phyloP scores from a whole-genome alignment of 2,888 invertebrate genomes.

The Pocota personata region DNA sequence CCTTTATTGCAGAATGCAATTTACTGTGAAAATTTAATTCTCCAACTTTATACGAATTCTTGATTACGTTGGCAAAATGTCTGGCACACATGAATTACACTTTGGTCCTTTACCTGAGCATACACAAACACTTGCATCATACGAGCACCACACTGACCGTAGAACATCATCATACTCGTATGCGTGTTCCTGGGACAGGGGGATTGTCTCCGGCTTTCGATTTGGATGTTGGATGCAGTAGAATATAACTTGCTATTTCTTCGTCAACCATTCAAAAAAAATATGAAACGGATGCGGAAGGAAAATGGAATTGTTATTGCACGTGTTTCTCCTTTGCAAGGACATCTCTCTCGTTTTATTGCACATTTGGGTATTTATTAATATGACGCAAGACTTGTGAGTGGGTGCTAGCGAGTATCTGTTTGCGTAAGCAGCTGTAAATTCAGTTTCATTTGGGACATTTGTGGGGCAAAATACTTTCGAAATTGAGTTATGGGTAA shows the following conservation, averaged over 20 bases:
- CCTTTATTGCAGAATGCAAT: slow-evolving; percentile 1
- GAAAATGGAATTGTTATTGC: slow-evolving; percentile 26
- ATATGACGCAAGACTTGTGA: not conserved
- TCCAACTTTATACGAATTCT: slow-evolving; percentile 28
- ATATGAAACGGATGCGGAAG: slow-evolving; percentile 20
- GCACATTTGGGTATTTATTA: slow-evolving; percentile 33
- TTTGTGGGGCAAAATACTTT: slow-evolving; percentile 12
- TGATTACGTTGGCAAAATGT: slow-evolving; percentile 41
- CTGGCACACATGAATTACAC: slow-evolving; percentile 25
- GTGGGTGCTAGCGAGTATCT: not conserved
- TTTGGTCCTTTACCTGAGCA: slow-evolving; percentile 5
- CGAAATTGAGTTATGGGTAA: slow-evolving; percentile 54
- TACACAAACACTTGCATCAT: not conserved
- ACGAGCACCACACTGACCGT: not conserved
- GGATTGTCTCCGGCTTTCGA: not conserved
- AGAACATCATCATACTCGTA: not conserved
- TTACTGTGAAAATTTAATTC: slow-evolving; percentile 47
- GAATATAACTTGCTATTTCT: slow-evolving; percentile 5
- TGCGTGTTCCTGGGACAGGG: slow-evolving; percentile 15
- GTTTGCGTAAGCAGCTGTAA: slow-evolving; percentile 16
- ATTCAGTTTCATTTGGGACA: slow-evolving; percentile 25
- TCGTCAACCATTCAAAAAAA: slow-evolving; percentile 16
- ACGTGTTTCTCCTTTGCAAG: not conserved
- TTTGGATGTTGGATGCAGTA: not conserved
- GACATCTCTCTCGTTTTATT: slow-evolving; percentile 14